phyloP scores from a whole-genome alignment of 2,113 vertebrate genomes.

The Myotis davidii region DNA sequence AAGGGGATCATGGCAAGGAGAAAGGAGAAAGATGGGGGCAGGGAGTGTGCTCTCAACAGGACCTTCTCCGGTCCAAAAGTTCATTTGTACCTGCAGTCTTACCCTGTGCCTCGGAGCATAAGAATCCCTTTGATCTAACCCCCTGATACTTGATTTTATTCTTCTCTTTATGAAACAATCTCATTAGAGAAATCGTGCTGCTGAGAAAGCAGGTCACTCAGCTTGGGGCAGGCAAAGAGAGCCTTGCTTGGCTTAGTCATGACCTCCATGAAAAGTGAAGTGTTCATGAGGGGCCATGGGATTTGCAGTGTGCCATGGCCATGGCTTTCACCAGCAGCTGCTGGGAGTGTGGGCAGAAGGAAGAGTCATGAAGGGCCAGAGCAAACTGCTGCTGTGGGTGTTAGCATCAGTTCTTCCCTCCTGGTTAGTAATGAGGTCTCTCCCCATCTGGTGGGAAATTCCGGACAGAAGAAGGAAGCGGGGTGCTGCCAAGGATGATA shows the following conservation, averaged over 20 bases:
- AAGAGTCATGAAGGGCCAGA: conserved; percentile 62
- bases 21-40: background rate
- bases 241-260: conserved; percentile 51
- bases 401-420: conserved; percentile 36
- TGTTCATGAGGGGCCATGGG: conserved; percentile 61
- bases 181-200: conserved; percentile 76
- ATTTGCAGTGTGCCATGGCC: conserved; percentile 26
- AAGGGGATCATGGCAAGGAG: background rate
- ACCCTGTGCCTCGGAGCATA: conserved; percentile 53
- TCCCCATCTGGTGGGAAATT: conserved; percentile 65
- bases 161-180: conserved; percentile 79
- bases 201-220: conserved; percentile 79
- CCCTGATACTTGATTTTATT: conserved; percentile 70
- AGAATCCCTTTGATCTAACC: conserved; percentile 68
- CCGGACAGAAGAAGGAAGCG: conserved; percentile 1
- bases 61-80: conserved; percentile 6
- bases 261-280: conserved; percentile 72
- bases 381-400: conserved; percentile 59
- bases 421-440: conserved; percentile 58
- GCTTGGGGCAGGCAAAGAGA: conserved; percentile 69
- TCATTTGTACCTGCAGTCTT: conserved; percentile 61
- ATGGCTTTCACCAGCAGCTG: conserved; percentile 53
- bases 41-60: conserved; percentile 8
- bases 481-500: conserved; percentile 62
- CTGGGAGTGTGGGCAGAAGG: conserved; percentile 61